phyloP scores from a whole-genome alignment of 1,140 invertebrate species.

The Plutomurus gul region DNA sequence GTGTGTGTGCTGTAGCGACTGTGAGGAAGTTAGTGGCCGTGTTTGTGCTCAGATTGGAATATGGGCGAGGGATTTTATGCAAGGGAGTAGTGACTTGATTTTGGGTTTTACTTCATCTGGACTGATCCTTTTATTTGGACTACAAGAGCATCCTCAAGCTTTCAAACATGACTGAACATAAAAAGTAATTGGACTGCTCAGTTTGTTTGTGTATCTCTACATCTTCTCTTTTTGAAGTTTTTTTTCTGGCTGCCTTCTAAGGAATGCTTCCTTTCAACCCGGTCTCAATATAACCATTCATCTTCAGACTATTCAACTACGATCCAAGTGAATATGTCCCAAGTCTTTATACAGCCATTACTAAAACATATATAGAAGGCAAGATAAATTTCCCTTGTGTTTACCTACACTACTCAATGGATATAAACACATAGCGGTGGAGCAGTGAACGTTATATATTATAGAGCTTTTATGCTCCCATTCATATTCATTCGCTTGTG shows the following conservation, averaged over 20 bases:
- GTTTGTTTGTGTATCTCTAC: constrained; percentile 25
- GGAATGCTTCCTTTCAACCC: not conserved
- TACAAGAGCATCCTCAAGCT: constrained; percentile 3
- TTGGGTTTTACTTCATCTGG: constrained; percentile 13
- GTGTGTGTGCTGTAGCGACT: too few relatives aligned
- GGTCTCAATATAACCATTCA: not conserved
- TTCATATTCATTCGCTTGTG: too few relatives aligned
- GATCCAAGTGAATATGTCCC: not conserved
- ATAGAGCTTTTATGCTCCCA: too few relatives aligned
- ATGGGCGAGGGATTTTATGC: constrained; percentile 1
- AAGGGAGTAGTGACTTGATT: not conserved
- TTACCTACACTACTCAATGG: too few relatives aligned
- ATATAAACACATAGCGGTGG: too few relatives aligned
- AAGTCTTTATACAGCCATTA: not conserved
- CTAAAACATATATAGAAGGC: too few relatives aligned
- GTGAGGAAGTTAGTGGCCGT: not conserved
- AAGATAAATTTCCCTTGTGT: too few relatives aligned
- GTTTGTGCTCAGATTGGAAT: not conserved
- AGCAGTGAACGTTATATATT: too few relatives aligned
- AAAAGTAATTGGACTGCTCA: constrained; percentile 36
- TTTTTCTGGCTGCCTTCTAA: not conserved
- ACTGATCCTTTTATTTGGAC: not conserved
- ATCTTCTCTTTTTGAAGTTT: constrained; percentile 21
- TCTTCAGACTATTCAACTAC: constrained; percentile 1
- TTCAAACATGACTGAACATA: constrained; percentile 33